Conservation (phyloP, 2,113 vertebrate genomes). For the Saguinus midas region DNA sequence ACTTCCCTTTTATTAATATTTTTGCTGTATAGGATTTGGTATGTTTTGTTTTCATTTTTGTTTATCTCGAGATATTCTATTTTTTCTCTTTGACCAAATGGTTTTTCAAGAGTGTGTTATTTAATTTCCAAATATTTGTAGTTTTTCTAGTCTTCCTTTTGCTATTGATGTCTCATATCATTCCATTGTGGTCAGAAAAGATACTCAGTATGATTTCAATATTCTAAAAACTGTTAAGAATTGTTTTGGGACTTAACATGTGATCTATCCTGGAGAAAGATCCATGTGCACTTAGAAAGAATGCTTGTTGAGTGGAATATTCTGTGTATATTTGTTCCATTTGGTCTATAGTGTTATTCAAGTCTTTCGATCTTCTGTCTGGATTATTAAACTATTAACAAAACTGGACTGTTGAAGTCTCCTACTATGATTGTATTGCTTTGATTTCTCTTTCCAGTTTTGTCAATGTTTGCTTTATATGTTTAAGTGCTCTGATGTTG, state of each 20-base stretch:
- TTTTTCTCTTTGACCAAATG: neutral
- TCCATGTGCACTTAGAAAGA: neutral
- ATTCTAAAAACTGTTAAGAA: neutral
- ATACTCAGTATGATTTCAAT: neutral
- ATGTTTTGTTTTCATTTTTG: neutral
- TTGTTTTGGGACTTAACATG: neutral
- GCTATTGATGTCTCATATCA: neutral
- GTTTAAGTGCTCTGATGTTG: neutral
- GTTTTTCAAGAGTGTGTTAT: neutral
- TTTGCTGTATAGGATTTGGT: neutral
- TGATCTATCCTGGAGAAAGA: neutral
- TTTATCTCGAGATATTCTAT: neutral
- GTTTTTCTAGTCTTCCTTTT: neutral
- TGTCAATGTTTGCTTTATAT: neutral
- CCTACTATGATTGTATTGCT: neutral
- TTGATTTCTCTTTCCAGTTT: neutral
- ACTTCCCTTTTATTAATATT: neutral
- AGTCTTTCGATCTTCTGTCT: neutral
- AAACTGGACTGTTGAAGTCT: neutral
- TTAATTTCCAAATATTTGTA: neutral
- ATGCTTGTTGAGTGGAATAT: neutral
- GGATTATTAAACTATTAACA: neutral
- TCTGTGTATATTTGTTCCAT: neutral
- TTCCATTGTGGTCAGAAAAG: neutral
- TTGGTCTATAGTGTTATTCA: neutral